Conservation (phyloP, 2,797 vertebrate species). For the Phalloptychus januarius region DNA sequence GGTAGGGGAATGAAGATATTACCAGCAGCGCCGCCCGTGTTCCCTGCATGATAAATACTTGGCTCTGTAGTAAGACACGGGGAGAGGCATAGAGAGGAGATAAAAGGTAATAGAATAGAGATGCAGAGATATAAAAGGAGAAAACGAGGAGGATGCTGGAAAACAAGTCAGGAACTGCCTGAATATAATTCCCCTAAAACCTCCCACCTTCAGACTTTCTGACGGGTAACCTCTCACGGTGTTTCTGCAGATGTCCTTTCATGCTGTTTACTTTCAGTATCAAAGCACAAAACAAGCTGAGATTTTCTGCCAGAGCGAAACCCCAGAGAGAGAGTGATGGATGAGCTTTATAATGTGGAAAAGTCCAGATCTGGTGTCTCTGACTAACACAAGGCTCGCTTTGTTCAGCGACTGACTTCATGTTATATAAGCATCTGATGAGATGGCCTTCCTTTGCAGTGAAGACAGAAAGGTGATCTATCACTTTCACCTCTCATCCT, state of each 20-base stretch:
- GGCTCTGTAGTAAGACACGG: constrained; percentile 16
- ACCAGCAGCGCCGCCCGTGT: constrained; percentile 16
- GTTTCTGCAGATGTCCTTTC: constrained; percentile 2
- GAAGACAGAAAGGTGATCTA: not conserved
- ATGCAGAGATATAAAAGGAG: constrained; percentile 35
- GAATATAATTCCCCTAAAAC: not conserved
- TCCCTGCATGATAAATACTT: constrained; percentile 55
- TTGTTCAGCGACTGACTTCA: constrained; percentile 14
- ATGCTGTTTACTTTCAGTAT: constrained; percentile 3
- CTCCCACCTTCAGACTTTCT: constrained; percentile 7
- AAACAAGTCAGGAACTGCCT: constrained; percentile 8
- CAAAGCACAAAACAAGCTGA: constrained; percentile 16
- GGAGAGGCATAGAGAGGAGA: constrained; percentile 4
- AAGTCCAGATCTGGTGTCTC: constrained; percentile 11
- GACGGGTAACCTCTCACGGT: not conserved
- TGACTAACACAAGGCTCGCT: constrained; percentile 11
- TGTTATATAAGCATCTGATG: constrained; percentile 4
- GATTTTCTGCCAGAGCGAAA: not conserved
- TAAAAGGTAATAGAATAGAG: constrained; percentile 42
- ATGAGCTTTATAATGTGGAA: not conserved
- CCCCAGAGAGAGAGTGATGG: not conserved
- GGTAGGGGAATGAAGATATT: constrained; percentile 38
- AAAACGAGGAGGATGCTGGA: constrained; percentile 12
- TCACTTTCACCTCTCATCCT: not conserved
- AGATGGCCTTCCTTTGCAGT: constrained; percentile 7